Evolutionary conservation across 1,140 invertebrate species (phyloP), one percentile per base, ranked within the genome.

Genomic region (Drosophila ercepeae): DNA sequence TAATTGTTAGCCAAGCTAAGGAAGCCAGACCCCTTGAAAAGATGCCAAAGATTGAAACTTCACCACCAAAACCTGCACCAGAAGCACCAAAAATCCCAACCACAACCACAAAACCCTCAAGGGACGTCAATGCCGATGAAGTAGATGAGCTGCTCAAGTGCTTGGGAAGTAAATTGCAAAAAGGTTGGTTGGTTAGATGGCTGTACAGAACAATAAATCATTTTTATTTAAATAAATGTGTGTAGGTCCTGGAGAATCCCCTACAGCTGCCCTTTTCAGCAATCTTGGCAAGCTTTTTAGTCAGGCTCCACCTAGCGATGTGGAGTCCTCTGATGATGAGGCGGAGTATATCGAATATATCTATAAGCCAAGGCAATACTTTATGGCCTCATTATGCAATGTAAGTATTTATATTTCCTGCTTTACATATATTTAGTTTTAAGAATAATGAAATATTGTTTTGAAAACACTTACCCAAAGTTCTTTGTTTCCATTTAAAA

Each of bases 281-380:
- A 88, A 90, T 54, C 64, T 91, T 13, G 76, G 78, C 11, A 81
- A 90, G 60, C 67, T 91, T 14, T 70, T 91, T 1, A 84, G 81
- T 36, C 81, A 74, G 39, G 76, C 57, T 8, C 89, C 89, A 1
- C 50, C 86, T 1, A 89, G 69, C 16, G 89, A 89, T 61, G 51
- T 78, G 1, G 89, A 77, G 19, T 79, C 83, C 2, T 81, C 84
- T 11, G 90, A 91, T 29, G 82, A 86, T n/a, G 88, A 89, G 21
- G 89, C 75, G n/a, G 89, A 91, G 29, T 91, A 89, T 41, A 67
- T 90, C 29, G 91, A 91, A 50, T 91, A 90, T 39, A 78, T 91
- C 36, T 91, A 90, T 27, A 89, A 70, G 44, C 90, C 91, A 2
- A 59, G 89, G 0, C 77, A 86, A 68, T 89, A 91, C 49, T 91